phyloP scores from a whole-genome alignment of 1,140 invertebrate genomes.

The Pteromalus puparum region DNA sequence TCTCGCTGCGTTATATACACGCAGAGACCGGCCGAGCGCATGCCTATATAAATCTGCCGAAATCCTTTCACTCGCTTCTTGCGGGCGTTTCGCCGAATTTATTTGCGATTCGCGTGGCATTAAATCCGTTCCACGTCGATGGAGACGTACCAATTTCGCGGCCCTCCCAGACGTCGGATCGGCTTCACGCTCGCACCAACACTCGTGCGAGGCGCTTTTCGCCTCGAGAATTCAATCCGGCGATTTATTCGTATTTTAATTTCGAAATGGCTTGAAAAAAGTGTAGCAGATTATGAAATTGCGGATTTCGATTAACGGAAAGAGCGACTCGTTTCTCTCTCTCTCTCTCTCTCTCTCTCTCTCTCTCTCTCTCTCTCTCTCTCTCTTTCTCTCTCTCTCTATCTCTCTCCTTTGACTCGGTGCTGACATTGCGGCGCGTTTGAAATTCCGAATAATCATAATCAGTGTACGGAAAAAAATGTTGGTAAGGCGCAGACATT shows the following conservation, averaged over 20 bases:
- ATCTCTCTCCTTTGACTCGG: neutral
- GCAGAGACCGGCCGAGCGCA: neutral
- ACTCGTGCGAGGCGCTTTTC: neutral
- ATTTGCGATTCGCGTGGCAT: conserved; percentile 30
- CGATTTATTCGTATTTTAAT: conserved; percentile 18
- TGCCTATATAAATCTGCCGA: conserved; percentile 25
- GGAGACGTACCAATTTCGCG: conserved; percentile 37
- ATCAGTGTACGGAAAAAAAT: neutral
- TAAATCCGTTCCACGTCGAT: conserved; percentile 31
- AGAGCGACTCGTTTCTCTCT: neutral
- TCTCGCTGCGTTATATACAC: no score
- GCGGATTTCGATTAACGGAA: conserved; percentile 14
- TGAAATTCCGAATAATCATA: neutral
- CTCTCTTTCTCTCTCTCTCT: neutral
- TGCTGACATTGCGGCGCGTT: conserved; percentile 4
- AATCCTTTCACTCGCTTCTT: conserved; percentile 25
- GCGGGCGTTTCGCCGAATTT: conserved; percentile 35
- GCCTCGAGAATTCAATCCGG: neutral
- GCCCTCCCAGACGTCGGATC: neutral
- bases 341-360: neutral
- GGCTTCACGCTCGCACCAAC: no score
- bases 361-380: neutral
- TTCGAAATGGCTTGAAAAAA: conserved; percentile 4
- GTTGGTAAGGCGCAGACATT: neutral
- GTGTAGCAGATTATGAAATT: conserved; percentile 25